Evolutionary conservation across 2,888 invertebrate species (phyloP).

Genomic region (Lasioglossum zephyrum): DNA sequence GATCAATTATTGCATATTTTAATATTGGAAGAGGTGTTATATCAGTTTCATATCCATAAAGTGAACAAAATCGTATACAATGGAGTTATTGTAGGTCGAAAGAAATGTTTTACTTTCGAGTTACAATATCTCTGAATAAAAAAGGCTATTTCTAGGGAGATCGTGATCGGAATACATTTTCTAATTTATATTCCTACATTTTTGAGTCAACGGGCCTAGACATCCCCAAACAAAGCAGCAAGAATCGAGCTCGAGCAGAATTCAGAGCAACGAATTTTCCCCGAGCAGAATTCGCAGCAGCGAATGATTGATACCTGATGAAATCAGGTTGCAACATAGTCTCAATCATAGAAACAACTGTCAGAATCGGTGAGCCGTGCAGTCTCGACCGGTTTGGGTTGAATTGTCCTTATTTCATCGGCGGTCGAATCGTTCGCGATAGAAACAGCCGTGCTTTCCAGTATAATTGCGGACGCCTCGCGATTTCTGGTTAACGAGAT

Average conservation of each 20-base stretch:
- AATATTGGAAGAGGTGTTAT: too few relatives aligned
- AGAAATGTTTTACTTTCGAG: too few relatives aligned
- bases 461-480: not conserved
- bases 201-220: too few relatives aligned
- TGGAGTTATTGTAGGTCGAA: too few relatives aligned
- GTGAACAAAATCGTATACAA: too few relatives aligned
- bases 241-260: not conserved
- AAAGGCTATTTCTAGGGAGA: too few relatives aligned
- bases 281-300: not conserved
- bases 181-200: too few relatives aligned
- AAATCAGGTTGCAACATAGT: not conserved
- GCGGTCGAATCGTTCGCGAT: not conserved
- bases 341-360: not conserved
- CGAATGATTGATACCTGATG: not conserved
- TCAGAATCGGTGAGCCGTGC: not conserved
- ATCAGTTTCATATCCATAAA: too few relatives aligned
- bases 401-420: not conserved
- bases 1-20: too few relatives aligned
- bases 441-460: not conserved
- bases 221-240: too few relatives aligned
- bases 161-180: too few relatives aligned
- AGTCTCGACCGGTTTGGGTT: not conserved
- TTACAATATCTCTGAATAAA: too few relatives aligned
- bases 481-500: not conserved
- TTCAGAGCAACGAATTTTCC: not conserved